Conservation (phyloP, 2,113 vertebrate species). For the Canis aureus region DNA sequence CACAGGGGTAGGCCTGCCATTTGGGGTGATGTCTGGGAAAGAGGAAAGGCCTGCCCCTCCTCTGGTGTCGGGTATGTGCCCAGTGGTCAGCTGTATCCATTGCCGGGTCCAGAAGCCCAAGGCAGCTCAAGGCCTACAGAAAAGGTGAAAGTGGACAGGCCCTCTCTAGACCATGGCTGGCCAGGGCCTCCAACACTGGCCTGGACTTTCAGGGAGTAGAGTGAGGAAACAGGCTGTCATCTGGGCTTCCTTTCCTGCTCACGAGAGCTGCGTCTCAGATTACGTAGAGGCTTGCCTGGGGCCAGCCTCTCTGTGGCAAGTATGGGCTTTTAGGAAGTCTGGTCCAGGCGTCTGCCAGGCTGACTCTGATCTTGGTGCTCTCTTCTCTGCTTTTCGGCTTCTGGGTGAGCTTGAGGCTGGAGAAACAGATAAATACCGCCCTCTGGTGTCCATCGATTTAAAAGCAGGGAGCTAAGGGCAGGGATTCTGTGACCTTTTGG, state of each 20-base stretch:
- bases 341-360: not conserved
- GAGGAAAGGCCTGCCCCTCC: not conserved
- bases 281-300: not conserved
- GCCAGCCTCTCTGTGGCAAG: not conserved
- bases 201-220: not conserved
- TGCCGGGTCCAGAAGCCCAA: not conserved
- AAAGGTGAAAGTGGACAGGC: not conserved
- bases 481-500: not conserved
- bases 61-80: not conserved
- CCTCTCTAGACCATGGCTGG: no score
- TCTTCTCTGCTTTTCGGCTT: fast-evolving
- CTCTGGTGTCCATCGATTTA: conserved; percentile 62
- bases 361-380: not conserved
- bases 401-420: fast-evolving
- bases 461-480: not conserved
- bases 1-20: not conserved
- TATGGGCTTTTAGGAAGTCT: not conserved
- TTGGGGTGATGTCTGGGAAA: not conserved
- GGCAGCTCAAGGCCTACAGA: not conserved
- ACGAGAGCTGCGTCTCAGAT: not conserved
- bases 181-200: not conserved
- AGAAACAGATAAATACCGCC: not conserved
- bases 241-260: not conserved
- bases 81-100: not conserved
- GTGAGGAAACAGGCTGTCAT: not conserved